Percentiles rank a stretch among this genome's conserved stretches.
Evolutionary conservation across 2,113 vertebrate species (phyloP).

Genomic region (Pluvialis apricaria): DNA sequence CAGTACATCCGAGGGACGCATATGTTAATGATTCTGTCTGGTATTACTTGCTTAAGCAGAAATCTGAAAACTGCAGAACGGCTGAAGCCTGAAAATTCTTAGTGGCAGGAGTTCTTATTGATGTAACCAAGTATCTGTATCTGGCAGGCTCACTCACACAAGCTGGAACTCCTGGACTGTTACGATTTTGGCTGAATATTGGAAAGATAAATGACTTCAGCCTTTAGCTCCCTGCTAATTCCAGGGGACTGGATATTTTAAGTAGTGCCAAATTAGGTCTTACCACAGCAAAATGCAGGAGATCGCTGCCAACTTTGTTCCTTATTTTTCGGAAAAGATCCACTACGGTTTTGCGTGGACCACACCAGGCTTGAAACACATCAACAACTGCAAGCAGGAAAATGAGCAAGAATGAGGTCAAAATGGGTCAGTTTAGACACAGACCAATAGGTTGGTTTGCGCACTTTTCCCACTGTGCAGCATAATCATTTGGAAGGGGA

Average conservation of each 20-base stretch:
- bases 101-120: neutral
- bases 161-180: neutral
- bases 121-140: neutral
- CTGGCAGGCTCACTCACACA: neutral
- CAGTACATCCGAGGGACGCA: neutral
- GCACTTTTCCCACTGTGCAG: neutral
- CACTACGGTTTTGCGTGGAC: constrained; percentile 88
- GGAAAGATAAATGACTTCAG: neutral
- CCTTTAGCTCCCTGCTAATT: neutral
- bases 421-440: neutral
- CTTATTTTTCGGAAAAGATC: constrained; percentile 91
- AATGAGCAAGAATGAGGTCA: neutral
- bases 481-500: neutral
- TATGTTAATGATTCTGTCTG: neutral
- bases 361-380: constrained; percentile 91
- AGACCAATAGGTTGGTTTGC: neutral
- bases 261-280: constrained; percentile 30
- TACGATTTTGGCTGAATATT: neutral
- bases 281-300: constrained; percentile 90
- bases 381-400: constrained; percentile 81
- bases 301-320: constrained; percentile 82
- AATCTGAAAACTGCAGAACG: neutral
- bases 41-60: neutral
- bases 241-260: neutral
- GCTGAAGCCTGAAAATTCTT: neutral